These are phyloP conservation scores for Macrotis lagotis DNA, from an alignment of 2,113 vertebrate species.

Conservation along the genomic window DNA sequence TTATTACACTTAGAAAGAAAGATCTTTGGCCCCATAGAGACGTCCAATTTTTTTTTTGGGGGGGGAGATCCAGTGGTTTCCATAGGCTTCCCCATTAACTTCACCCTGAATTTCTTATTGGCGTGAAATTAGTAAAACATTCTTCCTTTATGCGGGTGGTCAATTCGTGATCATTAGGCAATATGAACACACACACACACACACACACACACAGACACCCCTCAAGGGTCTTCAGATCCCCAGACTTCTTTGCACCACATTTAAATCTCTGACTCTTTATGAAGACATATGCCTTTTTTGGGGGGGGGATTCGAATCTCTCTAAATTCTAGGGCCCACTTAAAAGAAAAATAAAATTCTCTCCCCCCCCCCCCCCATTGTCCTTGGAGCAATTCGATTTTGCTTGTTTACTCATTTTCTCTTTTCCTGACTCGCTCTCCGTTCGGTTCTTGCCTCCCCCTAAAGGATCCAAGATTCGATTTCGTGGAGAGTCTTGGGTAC, in stretches of 20 bases:
- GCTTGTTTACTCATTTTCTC: neutral
- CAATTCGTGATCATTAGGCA: neutral
- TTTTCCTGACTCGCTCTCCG: neutral
- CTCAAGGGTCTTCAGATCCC: neutral
- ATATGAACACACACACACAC: neutral
- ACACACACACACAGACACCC: neutral
- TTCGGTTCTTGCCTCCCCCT: neutral
- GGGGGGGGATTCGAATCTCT: neutral
- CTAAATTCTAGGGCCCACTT: neutral
- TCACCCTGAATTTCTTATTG: neutral
- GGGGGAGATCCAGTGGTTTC: neutral
- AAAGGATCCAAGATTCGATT: neutral
- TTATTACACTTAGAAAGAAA: neutral
- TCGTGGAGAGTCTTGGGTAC: neutral
- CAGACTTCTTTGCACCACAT: neutral
- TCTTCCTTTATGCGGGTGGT: neutral
- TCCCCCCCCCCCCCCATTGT: neutral
- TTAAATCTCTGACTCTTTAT: neutral
- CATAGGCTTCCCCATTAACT: neutral
- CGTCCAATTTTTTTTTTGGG: neutral
- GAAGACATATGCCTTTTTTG: neutral
- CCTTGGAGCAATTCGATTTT: neutral
- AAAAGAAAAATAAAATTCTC: neutral
- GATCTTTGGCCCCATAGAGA: neutral
- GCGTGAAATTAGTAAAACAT: neutral